Percentiles rank a stretch among this genome's conserved stretches.
Evolutionary conservation across 1,140 invertebrate species (phyloP).

Genomic region (Drosophila rufa): DNA sequence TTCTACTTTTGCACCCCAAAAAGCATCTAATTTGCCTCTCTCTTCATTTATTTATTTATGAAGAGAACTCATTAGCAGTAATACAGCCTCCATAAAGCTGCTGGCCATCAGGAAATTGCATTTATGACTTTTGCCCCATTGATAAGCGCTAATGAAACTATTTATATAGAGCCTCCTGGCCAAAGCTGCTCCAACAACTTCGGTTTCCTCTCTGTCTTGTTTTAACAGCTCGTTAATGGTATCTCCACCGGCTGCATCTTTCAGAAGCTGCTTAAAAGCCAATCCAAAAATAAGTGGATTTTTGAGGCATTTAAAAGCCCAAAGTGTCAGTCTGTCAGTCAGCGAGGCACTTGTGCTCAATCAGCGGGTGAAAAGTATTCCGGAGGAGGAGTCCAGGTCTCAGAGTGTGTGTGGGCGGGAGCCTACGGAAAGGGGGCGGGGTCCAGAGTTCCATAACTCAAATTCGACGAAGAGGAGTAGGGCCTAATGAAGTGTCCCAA

Average conservation of each 20-base stretch:
- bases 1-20: neutral
- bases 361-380: conserved; percentile 47
- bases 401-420: conserved; percentile 46
- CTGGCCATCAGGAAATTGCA: conserved; percentile 15
- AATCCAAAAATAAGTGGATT: conserved; percentile 60
- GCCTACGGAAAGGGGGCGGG: conserved; percentile 19
- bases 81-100: conserved; percentile 2
- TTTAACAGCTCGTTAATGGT: conserved; percentile 74
- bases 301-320: conserved; percentile 72
- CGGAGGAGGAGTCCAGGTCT: neutral
- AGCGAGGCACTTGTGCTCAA: conserved; percentile 76
- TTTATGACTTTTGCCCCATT: conserved; percentile 25
- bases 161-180: conserved; percentile 17
- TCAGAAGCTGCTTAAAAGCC: conserved; percentile 79
- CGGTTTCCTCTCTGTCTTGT: conserved; percentile 22
- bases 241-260: conserved; percentile 47
- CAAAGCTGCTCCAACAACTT: conserved; percentile 15
- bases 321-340: conserved; percentile 80
- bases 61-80: conserved; percentile 13
- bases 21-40: neutral
- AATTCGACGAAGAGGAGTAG: conserved; percentile 45
- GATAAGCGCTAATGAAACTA: conserved; percentile 30
- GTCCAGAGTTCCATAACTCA: conserved; percentile 65
- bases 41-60: neutral
- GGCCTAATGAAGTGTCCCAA: conserved; percentile 78